Conservation (phyloP, 1,140 invertebrate species). For the Ridgeia piscesae region DNA sequence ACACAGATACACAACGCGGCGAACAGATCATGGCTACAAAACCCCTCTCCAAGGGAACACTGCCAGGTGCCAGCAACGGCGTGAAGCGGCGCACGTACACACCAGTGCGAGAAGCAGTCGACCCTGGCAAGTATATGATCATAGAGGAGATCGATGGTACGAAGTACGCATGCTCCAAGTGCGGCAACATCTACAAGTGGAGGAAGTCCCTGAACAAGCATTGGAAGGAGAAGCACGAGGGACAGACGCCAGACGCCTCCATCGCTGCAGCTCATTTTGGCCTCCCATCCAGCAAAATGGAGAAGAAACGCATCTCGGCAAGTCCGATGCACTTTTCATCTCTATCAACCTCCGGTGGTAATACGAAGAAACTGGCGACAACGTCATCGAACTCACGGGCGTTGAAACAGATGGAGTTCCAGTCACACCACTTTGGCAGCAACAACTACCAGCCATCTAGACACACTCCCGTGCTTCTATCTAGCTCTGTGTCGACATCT, state of each 20-base stretch:
- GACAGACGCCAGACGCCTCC: slow-evolving; percentile 29
- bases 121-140: slow-evolving; percentile 55
- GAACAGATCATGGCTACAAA: background rate
- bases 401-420: background rate
- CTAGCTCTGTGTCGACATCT: background rate
- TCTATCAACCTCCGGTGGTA: background rate
- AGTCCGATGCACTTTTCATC: background rate
- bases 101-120: slow-evolving; percentile 49
- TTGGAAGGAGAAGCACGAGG: slow-evolving; percentile 58
- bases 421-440: background rate
- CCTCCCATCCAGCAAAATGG: background rate
- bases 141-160: slow-evolving; percentile 49
- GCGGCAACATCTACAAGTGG: slow-evolving; percentile 59
- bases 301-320: background rate
- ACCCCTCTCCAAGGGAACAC: background rate
- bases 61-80: background rate
- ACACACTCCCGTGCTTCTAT: background rate
- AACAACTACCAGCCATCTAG: background rate
- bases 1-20: background rate
- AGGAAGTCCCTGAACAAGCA: slow-evolving; percentile 58
- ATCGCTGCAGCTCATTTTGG: background rate
- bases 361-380: background rate
- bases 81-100: slow-evolving; percentile 17
- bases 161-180: slow-evolving; percentile 57
- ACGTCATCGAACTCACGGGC: background rate